Conservation (phyloP, 2,888 invertebrate genomes). For the Pseudococcus jackbeardsleyi region DNA sequence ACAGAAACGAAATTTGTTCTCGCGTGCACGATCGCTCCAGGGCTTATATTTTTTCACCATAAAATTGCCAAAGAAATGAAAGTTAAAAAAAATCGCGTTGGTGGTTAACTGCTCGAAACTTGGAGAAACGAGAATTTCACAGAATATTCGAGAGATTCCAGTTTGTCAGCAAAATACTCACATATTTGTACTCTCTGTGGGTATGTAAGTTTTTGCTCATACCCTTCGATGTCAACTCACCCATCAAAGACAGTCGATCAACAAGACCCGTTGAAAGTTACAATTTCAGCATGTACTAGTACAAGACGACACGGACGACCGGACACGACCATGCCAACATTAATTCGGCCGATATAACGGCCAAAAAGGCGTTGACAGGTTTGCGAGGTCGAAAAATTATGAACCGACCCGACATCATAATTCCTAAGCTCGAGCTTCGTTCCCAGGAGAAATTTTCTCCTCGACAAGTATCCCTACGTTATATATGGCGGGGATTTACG, state of each 20-base stretch:
- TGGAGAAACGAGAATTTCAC: neutral
- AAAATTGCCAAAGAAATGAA: neutral
- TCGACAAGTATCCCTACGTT: conserved; percentile 40
- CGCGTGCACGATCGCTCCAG: neutral
- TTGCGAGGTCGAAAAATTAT: conserved; percentile 50
- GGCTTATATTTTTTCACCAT: neutral
- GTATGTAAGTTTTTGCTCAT: neutral
- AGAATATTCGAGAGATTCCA: neutral
- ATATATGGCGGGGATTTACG: conserved; percentile 39
- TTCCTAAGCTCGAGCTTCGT: conserved; percentile 24
- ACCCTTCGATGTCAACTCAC: neutral
- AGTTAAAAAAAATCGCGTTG: neutral
- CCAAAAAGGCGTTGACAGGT: conserved; percentile 36
- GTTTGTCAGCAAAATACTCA: neutral
- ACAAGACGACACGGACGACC: neutral
- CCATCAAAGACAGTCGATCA: neutral
- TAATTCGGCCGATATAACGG: conserved; percentile 36
- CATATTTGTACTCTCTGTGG: neutral
- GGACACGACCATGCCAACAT: conserved; percentile 33
- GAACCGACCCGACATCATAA: conserved; percentile 43
- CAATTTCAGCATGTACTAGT: neutral
- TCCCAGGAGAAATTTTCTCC: conserved; percentile 42
- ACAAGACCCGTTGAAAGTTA: neutral
- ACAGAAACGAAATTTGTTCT: conserved; percentile 14
- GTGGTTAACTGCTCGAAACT: neutral